Conservation (phyloP, 2,797 vertebrate species). For the Lophotriccus pileatus region DNA sequence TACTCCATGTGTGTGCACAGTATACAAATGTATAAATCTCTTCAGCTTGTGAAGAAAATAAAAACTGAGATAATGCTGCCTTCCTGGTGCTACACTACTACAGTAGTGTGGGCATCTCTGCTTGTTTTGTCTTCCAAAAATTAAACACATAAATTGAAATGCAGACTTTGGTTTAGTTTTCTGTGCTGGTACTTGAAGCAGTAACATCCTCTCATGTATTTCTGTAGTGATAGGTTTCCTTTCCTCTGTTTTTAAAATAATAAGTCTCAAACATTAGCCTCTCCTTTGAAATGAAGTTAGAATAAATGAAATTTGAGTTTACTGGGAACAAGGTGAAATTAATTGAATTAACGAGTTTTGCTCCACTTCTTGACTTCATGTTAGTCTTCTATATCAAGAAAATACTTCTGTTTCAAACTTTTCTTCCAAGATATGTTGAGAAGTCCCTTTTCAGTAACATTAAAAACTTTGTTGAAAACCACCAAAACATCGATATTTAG, state of each 20-base stretch:
- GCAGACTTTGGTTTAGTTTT: not conserved
- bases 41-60: not conserved
- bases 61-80: not conserved
- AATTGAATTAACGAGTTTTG: not conserved
- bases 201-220: not conserved
- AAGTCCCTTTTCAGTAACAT: not conserved
- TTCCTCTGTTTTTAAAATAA: not conserved
- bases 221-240: not conserved
- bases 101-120: not conserved
- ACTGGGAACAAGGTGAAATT: not conserved
- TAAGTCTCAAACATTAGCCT: not conserved
- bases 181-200: not conserved
- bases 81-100: not conserved
- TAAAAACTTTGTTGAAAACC: not conserved
- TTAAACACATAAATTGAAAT: not conserved
- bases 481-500: not conserved
- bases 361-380: not conserved
- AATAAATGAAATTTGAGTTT: not conserved
- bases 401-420: not conserved
- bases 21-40: not conserved
- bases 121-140: not conserved
- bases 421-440: not conserved
- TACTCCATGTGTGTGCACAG: not conserved
- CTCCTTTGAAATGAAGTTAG: not conserved
- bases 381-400: not conserved